phyloP scores from a whole-genome alignment of 1,140 invertebrate genomes.

The Microplitis mediator region DNA sequence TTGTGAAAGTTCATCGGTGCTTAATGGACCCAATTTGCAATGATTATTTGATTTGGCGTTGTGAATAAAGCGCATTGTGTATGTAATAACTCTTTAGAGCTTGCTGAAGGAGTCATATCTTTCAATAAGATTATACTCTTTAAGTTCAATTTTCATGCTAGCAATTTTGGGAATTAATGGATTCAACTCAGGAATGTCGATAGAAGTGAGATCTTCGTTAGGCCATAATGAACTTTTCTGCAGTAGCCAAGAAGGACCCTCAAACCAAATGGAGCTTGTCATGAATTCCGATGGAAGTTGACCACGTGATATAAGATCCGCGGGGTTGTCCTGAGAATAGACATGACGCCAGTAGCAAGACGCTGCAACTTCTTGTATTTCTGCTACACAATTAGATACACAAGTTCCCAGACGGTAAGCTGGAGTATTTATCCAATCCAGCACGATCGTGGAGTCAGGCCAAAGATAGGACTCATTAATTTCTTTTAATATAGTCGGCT shows the following conservation, averaged over 20 bases:
- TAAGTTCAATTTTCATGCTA: neutral
- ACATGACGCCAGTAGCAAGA: constrained; percentile 42
- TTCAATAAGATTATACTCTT: neutral
- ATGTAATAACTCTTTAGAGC: neutral
- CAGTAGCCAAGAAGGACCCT: neutral
- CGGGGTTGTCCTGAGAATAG: constrained; percentile 46
- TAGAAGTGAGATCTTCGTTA: neutral
- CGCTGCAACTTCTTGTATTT: constrained; percentile 13
- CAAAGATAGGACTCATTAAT: neutral
- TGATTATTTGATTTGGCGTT: neutral
- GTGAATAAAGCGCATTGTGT: neutral
- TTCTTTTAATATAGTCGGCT: neutral
- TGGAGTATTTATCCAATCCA: neutral
- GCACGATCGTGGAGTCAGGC: neutral
- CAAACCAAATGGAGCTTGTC: neutral
- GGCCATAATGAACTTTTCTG: neutral
- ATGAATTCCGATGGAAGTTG: neutral
- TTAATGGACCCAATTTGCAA: neutral
- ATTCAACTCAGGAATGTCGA: neutral
- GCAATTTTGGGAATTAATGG: neutral
- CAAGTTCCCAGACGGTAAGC: neutral
- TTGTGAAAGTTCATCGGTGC: neutral
- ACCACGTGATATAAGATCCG: neutral
- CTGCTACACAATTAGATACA: neutral
- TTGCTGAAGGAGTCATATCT: neutral